Conservation (phyloP, 2,888 invertebrate species). For the Caenorhabditis angaria region DNA sequence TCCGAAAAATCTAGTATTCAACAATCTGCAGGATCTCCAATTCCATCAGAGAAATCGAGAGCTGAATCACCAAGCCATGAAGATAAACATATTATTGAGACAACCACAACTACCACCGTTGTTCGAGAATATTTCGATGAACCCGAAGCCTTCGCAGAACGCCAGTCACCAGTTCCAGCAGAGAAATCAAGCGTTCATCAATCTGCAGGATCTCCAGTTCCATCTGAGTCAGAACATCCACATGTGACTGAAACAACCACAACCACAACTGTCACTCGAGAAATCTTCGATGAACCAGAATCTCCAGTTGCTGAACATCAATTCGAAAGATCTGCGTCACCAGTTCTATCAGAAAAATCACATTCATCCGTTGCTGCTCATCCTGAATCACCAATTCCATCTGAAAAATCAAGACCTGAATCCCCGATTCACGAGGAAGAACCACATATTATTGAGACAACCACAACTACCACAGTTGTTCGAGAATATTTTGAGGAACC, state of each 20-base stretch:
- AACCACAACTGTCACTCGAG: conserved; percentile 32
- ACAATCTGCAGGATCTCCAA: conserved; percentile 15
- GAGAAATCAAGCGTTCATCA: neutral
- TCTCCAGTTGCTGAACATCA: neutral
- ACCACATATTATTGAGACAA: conserved; percentile 7
- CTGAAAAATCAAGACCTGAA: neutral
- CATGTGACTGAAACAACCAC: conserved; percentile 29
- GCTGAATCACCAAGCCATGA: conserved; percentile 8
- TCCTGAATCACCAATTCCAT: conserved; percentile 8
- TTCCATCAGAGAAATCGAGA: conserved; percentile 15
- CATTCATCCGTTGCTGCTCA: neutral
- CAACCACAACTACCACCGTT: conserved; percentile 13
- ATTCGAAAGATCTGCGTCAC: neutral
- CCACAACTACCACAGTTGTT: conserved; percentile 12
- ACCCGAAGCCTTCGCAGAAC: neutral
- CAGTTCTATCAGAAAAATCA: neutral
- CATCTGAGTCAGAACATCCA: no score
- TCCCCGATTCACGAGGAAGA: neutral
- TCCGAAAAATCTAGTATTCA: conserved; percentile 13
- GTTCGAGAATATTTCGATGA: conserved; percentile 14
- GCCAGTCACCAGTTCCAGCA: neutral
- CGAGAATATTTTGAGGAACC: conserved; percentile 10
- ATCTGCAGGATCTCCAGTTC: neutral
- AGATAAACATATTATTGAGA: conserved; percentile 8
- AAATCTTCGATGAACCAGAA: conserved; percentile 17